Conservation (phyloP, 1,140 invertebrate genomes). For the Drosophila ogumai region DNA sequence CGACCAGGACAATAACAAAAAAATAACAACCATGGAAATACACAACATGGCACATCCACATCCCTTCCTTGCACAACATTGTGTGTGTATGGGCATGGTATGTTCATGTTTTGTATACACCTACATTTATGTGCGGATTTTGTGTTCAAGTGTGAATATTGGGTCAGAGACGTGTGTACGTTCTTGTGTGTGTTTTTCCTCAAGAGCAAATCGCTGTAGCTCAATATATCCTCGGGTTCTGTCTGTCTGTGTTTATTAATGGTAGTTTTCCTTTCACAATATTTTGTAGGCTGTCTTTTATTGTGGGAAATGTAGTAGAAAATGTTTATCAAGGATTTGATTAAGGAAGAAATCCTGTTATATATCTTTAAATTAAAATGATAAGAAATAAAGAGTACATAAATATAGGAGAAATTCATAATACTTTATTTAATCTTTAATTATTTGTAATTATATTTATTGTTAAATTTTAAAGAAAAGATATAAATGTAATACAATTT, state of each 20-base stretch:
- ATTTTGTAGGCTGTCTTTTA: constrained; percentile 2
- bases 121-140: constrained; percentile 6
- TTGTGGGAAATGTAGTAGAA: not conserved
- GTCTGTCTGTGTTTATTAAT: constrained; percentile 2
- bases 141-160: constrained; percentile 42
- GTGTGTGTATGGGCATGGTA: constrained; percentile 5
- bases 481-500: not conserved
- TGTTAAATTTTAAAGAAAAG: too few species aligned
- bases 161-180: constrained; percentile 19
- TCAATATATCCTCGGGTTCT: constrained; percentile 7
- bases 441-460: not conserved
- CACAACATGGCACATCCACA: constrained; percentile 31
- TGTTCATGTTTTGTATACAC: constrained; percentile 4
- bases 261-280: constrained; percentile 24
- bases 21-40: constrained; percentile 54
- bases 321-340: too few species aligned
- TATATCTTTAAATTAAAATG: not conserved
- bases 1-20: constrained; percentile 46
- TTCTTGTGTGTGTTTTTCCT: not conserved
- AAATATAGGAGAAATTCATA: not conserved
- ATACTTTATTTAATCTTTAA: not conserved
- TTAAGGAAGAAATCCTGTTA: too few species aligned
- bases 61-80: not conserved
- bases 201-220: constrained; percentile 31
- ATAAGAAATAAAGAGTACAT: not conserved